These are phyloP conservation scores for Papilio protenor DNA, from an alignment of 2,888 invertebrate species.

Conservation along the genomic window DNA sequence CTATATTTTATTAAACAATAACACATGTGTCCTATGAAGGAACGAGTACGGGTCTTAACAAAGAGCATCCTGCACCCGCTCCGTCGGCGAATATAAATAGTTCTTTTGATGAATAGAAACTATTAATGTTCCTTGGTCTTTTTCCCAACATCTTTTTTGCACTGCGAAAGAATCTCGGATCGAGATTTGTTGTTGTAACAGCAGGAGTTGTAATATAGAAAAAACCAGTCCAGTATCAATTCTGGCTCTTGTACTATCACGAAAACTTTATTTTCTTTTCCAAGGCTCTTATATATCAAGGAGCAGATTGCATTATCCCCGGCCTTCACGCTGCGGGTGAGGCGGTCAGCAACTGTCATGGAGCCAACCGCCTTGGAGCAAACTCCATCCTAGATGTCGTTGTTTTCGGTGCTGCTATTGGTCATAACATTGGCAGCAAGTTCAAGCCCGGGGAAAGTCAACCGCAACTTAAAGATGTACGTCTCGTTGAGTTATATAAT, in stretches of 20 bases:
- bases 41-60: slow-evolving; percentile 36
- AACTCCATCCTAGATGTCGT: slow-evolving; percentile 98
- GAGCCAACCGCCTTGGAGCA: slow-evolving; percentile 98
- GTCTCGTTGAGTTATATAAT: slow-evolving; percentile 48
- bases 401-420: slow-evolving; percentile 98
- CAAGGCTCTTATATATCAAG: slow-evolving; percentile 85
- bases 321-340: slow-evolving; percentile 98
- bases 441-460: slow-evolving; percentile 93
- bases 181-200: too few species aligned
- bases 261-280: slow-evolving; percentile 8
- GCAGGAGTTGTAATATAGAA: not conserved
- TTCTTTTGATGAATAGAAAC: slow-evolving; percentile 23
- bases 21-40: slow-evolving; percentile 19
- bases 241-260: not conserved
- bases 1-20: not conserved
- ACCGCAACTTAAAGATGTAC: slow-evolving; percentile 87
- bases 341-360: slow-evolving; percentile 96
- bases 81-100: slow-evolving; percentile 26
- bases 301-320: slow-evolving; percentile 87
- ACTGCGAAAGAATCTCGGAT: too few species aligned
- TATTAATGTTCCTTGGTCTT: not conserved
- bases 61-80: slow-evolving; percentile 35
- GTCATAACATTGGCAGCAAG: slow-evolving; percentile 90
- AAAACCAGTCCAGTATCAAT: not conserved
- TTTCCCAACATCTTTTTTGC: not conserved